Base-by-base conservation (phyloP, 2,888 invertebrate genomes). In the Drosophila prolongata region DNA sequence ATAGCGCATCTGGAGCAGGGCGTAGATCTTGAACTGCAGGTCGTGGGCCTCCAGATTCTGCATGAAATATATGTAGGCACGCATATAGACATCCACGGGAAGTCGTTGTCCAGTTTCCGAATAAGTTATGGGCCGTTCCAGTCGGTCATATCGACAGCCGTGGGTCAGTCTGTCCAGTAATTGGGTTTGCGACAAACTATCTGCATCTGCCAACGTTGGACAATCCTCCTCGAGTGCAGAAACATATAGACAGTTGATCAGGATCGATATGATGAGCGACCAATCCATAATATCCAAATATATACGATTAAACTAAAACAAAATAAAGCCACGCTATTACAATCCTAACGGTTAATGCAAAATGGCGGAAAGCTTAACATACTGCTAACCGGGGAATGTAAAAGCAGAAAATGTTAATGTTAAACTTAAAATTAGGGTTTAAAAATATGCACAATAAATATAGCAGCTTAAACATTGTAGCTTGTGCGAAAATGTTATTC, bases 1-100 rank as follows among this genome's bases (percentile, higher is more conserved):
- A 93, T 96, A 97, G 16, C 96, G 94, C 75, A 96, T 94, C 92
- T 97, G 96, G 1, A 97, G 93, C 67, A 97, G 93, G 82, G 96
- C 95, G 89, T 96, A 96, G 35, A 97, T 94, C 90, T 96, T 96
- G 91, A 97, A 97, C 93, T 97, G 96, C 95, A 97, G 92, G 91
- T 96, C 96, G 88, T 96, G 96, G 0, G 95, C 96, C 91, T 96
- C 97, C 40, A 96, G 94, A 6, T 96, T 96, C 90, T 97, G 97
- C 87, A 97, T 95, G 84, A 97, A 97, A 90, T 96, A 96, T 70
- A 97, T 95, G 83, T 97, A 97, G 19, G 96, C 95, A 80, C 96
- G 95, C 71, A 96, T 95, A 78, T 94, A 94, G 1, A 97, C 96
- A 79, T 94, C 94, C 16, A 96, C 94, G 0, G 96, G 95, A n/a